Base-by-base conservation (phyloP, 2,113 vertebrate species). In the Sinocyclocheilus rhinocerous region DNA sequence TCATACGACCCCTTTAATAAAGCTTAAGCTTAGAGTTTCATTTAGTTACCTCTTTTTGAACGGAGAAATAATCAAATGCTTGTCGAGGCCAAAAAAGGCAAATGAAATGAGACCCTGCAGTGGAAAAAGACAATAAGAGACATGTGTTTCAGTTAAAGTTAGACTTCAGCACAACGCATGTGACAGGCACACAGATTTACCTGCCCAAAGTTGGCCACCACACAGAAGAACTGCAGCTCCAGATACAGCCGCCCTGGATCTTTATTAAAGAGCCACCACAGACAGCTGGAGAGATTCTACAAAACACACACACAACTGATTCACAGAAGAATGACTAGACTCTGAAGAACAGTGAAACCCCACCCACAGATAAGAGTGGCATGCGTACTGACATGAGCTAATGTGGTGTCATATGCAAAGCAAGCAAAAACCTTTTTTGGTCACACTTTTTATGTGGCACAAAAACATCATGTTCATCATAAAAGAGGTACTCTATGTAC, bases 151-250 rank as follows among this genome's bases (percentile, higher is more conserved):
- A 55, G 69, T 24, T 9, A 10, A 16, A 76, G 57, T 33, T 12
- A 13, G 52, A n/a, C 33, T 39, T 36, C 1, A 50, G 8, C 20
- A 36, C 3, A n/a, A 70, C 24, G n/a, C 13, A 69, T 42, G 55
- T n/a, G 39, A 70, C 24, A 76, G 26, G 20, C 9, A 61, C 33
- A 59, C 18, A 73, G n/a, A 92, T 89, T 48, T 94, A 99, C 98
- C 97, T 99, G 98, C 86, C 97, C 98, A 91, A 96, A 99, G 94
- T 97, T 99, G 92, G 96, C 95, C 26, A 97, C 95, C 24, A 97
- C 97, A 92, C 97, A 99, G 94, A 99, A 99, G 93, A 99, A 99
- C 91, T 97, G 97, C 91, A 99, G 90, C 88, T 99, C 98, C 90
- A 99, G 92, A 88, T 99, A 99, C 0, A 99, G 96, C 85, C 94